These are phyloP conservation scores for Lepidocyrtoides sp. DNA, from an alignment of 2,888 invertebrate genomes.

Conservation along the genomic window DNA sequence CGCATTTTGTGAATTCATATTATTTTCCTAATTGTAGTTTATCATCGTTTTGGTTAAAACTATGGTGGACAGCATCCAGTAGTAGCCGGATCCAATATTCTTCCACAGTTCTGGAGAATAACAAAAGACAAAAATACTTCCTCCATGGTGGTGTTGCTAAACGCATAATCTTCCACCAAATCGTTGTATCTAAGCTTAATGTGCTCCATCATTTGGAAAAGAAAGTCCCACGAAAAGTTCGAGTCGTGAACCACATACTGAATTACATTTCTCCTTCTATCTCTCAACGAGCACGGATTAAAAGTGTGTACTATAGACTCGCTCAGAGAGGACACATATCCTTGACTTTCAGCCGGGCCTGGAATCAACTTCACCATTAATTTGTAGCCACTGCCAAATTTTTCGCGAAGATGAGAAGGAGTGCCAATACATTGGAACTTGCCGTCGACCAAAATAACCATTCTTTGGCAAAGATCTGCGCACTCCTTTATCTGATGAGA, in stretches of 20 bases:
- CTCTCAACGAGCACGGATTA: constrained; percentile 39
- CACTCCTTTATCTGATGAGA: constrained; percentile 56
- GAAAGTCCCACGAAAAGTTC: constrained; percentile 51
- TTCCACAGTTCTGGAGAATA: constrained; percentile 40
- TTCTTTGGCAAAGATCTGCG: constrained; percentile 41
- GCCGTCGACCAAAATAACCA: constrained; percentile 55
- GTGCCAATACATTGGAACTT: constrained; percentile 60
- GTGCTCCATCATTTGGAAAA: constrained; percentile 59
- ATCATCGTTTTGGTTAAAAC: too few relatives aligned
- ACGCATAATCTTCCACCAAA: constrained; percentile 59
- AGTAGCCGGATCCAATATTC: not conserved
- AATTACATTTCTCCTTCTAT: constrained; percentile 55
- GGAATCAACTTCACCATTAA: constrained; percentile 52
- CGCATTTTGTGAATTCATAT: too few relatives aligned
- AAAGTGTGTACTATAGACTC: constrained; percentile 47
- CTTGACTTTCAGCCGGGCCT: constrained; percentile 58
- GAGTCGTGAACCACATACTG: constrained; percentile 54
- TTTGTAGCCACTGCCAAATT: constrained; percentile 61
- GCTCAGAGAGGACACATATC: constrained; percentile 59
- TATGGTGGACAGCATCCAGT: not conserved
- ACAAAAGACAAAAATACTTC: constrained; percentile 65
- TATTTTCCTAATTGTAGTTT: too few relatives aligned
- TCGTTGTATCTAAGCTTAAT: constrained; percentile 57
- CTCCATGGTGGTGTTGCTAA: constrained; percentile 64
- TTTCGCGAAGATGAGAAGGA: constrained; percentile 32